Conservation (phyloP, 2,888 invertebrate species). For the Acrocera orbiculus region DNA sequence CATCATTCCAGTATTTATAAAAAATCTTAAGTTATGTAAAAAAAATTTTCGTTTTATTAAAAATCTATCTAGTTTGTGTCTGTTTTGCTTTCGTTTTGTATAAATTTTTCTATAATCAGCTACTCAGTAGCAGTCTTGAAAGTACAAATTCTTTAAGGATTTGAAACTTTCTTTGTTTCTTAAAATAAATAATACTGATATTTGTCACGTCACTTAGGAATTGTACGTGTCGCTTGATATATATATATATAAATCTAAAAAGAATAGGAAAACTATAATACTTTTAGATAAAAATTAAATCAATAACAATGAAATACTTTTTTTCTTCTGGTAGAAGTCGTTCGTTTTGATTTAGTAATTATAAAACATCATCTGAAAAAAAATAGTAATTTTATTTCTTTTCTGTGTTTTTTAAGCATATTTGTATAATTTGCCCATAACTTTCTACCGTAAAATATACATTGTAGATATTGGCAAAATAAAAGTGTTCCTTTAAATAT, state of each 20-base stretch:
- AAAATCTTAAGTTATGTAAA: not conserved
- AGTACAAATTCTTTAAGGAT: constrained; percentile 2
- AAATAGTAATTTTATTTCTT: too few species aligned
- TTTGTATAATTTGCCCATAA: too few species aligned
- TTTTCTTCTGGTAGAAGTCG: constrained; percentile 10
- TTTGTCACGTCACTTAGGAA: constrained; percentile 7
- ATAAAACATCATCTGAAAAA: too few species aligned
- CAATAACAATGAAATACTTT: too few species aligned
- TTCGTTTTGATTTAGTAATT: too few species aligned
- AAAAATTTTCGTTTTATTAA: too few species aligned
- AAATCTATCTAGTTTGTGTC: constrained; percentile 2
- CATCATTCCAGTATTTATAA: constrained; percentile 13
- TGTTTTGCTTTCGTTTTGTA: not conserved
- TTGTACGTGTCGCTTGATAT: constrained; percentile 9
- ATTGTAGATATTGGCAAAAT: too few species aligned
- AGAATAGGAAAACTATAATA: too few species aligned
- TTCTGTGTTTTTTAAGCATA: too few species aligned
- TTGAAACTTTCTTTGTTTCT: constrained; percentile 2
- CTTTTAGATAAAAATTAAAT: too few species aligned
- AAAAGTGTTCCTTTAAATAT: too few species aligned
- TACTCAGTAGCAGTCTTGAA: constrained; percentile 7
- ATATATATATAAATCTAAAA: constrained; percentile 9
- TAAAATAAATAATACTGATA: constrained; percentile 11
- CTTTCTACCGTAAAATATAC: too few species aligned
- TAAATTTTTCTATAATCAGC: not conserved